Evolutionary conservation across 1,140 invertebrate genomes (phyloP).

Genomic region (Aphelinus certus): DNA sequence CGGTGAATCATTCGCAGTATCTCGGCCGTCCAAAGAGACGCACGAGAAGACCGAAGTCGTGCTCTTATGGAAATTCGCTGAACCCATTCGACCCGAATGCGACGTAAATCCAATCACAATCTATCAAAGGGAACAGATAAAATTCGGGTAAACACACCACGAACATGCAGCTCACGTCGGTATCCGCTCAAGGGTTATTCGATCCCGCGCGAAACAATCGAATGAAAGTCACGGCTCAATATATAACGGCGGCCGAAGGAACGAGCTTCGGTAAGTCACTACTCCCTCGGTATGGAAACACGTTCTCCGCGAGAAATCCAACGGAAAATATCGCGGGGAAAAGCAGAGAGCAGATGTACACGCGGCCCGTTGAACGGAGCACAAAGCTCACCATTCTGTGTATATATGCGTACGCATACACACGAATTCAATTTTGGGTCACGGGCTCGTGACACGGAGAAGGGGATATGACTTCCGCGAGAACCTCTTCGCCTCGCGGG

Average conservation of each 20-base stretch:
- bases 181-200: not conserved
- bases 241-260: not conserved
- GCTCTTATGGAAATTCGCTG: too few species aligned
- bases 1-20: too few species aligned
- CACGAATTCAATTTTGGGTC: slow-evolving; percentile 20
- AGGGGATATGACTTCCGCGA: not conserved
- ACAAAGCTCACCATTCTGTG: too few species aligned
- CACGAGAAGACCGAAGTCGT: too few species aligned
- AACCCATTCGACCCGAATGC: too few species aligned
- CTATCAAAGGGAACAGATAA: too few species aligned
- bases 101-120: too few species aligned
- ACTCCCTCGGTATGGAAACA: slow-evolving; percentile 1
- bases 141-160: not conserved
- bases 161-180: slow-evolving; percentile 4
- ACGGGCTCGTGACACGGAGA: not conserved
- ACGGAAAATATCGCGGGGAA: slow-evolving; percentile 2
- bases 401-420: not conserved
- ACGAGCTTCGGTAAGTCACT: not conserved
- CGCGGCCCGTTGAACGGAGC: too few species aligned
- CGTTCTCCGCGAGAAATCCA: slow-evolving; percentile 3
- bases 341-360: not conserved
- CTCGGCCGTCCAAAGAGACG: too few species aligned
- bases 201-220: slow-evolving; percentile 1
- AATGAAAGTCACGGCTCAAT: slow-evolving; percentile 21
- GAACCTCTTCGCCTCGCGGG: not conserved